Percentiles rank a stretch among this genome's conserved stretches.
These are phyloP conservation scores for Patagioenas fasciata DNA, from an alignment of 2,113 vertebrate genomes.

Conservation along the genomic window DNA sequence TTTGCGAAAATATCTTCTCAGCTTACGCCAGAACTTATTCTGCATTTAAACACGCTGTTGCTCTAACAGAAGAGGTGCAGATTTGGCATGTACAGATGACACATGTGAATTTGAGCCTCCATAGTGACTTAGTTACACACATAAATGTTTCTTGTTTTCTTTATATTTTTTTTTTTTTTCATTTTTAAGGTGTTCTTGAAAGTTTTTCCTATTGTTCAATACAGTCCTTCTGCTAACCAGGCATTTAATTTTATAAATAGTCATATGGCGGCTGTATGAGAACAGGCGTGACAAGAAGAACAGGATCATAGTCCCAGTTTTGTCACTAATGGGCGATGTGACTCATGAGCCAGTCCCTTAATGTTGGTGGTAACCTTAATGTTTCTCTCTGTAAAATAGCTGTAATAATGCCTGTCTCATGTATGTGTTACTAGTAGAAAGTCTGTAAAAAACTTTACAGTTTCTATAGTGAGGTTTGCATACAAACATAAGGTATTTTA, in stretches of 20 bases:
- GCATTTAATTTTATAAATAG: neutral
- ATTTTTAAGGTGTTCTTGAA: neutral
- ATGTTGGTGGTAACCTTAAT: neutral
- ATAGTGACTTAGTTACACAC: neutral
- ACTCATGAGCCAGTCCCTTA: neutral
- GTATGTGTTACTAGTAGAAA: neutral
- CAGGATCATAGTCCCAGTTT: neutral
- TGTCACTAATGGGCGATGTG: neutral
- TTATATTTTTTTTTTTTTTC: neutral
- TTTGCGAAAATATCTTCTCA: neutral
- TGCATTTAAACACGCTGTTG: neutral
- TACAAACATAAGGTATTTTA: neutral
- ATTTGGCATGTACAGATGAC: neutral
- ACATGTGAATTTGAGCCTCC: neutral
- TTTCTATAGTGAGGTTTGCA: neutral
- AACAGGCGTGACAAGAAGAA: neutral
- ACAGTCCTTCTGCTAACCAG: neutral
- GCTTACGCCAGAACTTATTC: neutral
- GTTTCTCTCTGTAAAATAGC: neutral
- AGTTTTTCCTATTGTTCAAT: neutral
- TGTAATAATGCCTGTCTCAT: neutral
- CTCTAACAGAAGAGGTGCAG: neutral
- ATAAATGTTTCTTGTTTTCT: neutral
- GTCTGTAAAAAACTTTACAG: neutral
- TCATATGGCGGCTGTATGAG: neutral